Evolutionary conservation across 2,797 vertebrate species (phyloP).

Genomic region (Xyrichtys novacula): DNA sequence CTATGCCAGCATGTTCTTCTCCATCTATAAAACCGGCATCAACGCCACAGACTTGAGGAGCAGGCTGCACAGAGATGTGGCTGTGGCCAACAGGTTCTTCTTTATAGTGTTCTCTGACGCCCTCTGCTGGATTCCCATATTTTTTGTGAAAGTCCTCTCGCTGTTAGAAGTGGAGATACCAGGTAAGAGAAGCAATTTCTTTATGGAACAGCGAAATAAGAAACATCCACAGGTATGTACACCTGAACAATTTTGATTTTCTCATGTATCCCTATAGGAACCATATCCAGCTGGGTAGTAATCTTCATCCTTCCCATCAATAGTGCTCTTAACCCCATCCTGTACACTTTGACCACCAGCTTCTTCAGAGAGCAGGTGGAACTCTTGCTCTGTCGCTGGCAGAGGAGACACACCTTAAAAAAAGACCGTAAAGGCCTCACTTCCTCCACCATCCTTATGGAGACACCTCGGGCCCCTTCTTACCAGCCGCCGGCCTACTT

Average conservation of each 20-base stretch:
- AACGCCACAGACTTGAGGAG: slow-evolving; percentile 83
- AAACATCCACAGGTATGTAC: background rate
- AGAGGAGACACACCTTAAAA: slow-evolving; percentile 76
- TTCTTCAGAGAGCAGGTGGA: slow-evolving; percentile 90
- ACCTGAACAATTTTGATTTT: background rate
- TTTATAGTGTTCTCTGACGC: slow-evolving; percentile 92
- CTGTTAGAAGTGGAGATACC: slow-evolving; percentile 87
- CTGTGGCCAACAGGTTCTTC: slow-evolving; percentile 86
- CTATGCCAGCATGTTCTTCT: slow-evolving; percentile 88
- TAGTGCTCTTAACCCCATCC: slow-evolving; percentile 88
- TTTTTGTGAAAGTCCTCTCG: slow-evolving; percentile 86
- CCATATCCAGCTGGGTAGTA: slow-evolving; percentile 87
- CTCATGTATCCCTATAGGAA: slow-evolving; percentile 64
- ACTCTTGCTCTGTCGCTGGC: slow-evolving; percentile 83
- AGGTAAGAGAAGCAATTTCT: slow-evolving; percentile 62
- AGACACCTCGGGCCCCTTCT: slow-evolving; percentile 61
- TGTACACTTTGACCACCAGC: slow-evolving; percentile 87
- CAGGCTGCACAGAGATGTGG: slow-evolving; percentile 82
- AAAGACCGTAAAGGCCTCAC: slow-evolving; percentile 84
- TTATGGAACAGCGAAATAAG: background rate
- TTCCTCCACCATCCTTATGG: slow-evolving; percentile 78
- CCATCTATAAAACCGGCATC: slow-evolving; percentile 86
- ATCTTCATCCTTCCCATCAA: slow-evolving; percentile 89
- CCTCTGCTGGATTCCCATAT: slow-evolving; percentile 93
- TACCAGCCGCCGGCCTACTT: slow-evolving; percentile 75